Evolutionary conservation across 2,113 vertebrate species (phyloP), one percentile per base, ranked within the genome.

Genomic region (Seriola aureovittata): DNA sequence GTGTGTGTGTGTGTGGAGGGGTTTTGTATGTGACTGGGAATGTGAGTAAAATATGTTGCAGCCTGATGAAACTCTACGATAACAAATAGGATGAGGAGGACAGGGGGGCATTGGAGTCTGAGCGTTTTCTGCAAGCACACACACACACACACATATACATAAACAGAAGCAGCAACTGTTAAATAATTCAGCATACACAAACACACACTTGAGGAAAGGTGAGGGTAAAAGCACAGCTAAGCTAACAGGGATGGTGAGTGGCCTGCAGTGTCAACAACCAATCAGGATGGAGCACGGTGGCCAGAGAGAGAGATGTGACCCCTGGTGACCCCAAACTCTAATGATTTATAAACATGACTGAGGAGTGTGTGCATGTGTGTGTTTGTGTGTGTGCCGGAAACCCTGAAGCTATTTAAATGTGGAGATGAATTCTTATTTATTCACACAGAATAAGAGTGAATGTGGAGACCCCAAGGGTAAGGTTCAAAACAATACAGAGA

Each of bases 351-450:
- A 92, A 94, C 87, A 94, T 73, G 81, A 85, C 85, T 67, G 78
- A 84, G 71, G 57, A 65, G 66, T 80, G 90, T 85, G 89, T 67
- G 69, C 75, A 46, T 77, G 75, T 68, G 25, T 58, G 57, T 78
- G 57, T 11, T 55, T 58, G 67, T 85, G 80, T 80, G 78, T 79
- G 46, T 74, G 40, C 62, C 12, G 14, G 75, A 80, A 84, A 84
- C 68, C 91, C 91, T 59, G 84, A 19, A 93, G 93, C 91, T 93
- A 91, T 91, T 93, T 91, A 93, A 93, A 91, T 89, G 88, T 89
- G 91, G 82, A 89, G 90, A 91, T 88, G 90, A 90, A 93, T 93
- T 93, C 91, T 89, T 92, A 93, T 92, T 89, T 93, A 94, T 93
- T 93, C 93, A 88, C 92, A 94, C 50, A 84, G 85, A 91, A 78